Conservation (phyloP, 2,888 invertebrate genomes). For the Stenodera caucasica region DNA sequence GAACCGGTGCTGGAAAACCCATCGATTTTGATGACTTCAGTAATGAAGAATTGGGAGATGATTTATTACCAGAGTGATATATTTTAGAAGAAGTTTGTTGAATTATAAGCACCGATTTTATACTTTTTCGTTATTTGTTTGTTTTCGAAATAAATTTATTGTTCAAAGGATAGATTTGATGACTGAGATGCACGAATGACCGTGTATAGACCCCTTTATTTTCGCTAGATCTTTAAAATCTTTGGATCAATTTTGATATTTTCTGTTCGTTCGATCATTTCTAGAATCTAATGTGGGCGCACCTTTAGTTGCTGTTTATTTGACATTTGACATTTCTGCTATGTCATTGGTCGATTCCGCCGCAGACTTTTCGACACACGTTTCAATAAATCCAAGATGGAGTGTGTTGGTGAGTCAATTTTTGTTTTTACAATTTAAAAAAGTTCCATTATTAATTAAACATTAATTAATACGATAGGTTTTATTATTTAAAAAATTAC, state of each 20-base stretch:
- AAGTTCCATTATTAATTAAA: neutral
- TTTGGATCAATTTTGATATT: no score
- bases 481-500: neutral
- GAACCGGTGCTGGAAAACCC: constrained; percentile 60
- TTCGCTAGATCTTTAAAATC: no score
- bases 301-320: neutral
- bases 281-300: neutral
- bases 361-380: constrained; percentile 9
- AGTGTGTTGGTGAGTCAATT: constrained; percentile 33
- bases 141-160: no score
- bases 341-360: neutral
- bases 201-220: no score
- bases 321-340: neutral
- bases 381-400: constrained; percentile 28
- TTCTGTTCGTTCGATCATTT: no score
- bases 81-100: no score
- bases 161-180: no score
- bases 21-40: constrained; percentile 68
- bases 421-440: constrained; percentile 1
- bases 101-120: no score
- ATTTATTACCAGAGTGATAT: constrained; percentile 72
- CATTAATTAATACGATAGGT: constrained; percentile 6
- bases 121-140: no score
- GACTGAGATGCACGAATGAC: no score
- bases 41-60: constrained; percentile 74